A percentile compares a stretch with the other conserved stretches of the same genome.
Evolutionary conservation across 2,888 invertebrate species (phyloP).

Genomic region (Drosophila nr. fundita): DNA sequence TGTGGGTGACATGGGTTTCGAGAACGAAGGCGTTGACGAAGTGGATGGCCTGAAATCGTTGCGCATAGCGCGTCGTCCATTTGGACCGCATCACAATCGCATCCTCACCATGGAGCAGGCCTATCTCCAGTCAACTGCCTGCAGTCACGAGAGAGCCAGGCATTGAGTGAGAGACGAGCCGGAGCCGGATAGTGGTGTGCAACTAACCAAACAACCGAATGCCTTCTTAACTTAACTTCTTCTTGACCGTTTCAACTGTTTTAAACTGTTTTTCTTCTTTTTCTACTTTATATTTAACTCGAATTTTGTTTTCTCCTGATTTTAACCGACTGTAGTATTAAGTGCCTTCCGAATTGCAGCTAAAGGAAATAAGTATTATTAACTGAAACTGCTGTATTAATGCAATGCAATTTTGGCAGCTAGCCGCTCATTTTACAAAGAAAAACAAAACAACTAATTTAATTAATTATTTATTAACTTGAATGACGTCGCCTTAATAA

Average conservation of each 20-base stretch:
- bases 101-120: constrained; percentile 83
- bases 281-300: constrained; percentile 13
- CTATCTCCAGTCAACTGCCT: constrained; percentile 63
- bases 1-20: constrained; percentile 66
- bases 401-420: constrained; percentile 74
- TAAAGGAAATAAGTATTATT: constrained; percentile 49
- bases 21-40: constrained; percentile 78
- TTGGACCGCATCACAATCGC: constrained; percentile 84
- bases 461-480: constrained; percentile 64
- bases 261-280: constrained; percentile 28
- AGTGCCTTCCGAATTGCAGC: constrained; percentile 55
- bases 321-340: constrained; percentile 41
- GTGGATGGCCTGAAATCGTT: constrained; percentile 82
- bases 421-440: constrained; percentile 51
- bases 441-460: constrained; percentile 38
- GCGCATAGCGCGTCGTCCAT: constrained; percentile 82
- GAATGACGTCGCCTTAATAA: constrained; percentile 43
- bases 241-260: constrained; percentile 14
- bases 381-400: constrained; percentile 51
- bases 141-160: constrained; percentile 54
- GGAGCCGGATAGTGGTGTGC: neutral
- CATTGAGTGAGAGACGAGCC: constrained; percentile 28
- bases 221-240: neutral
- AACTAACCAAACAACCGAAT: constrained; percentile 18
- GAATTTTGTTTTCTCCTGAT: constrained; percentile 9